Evolutionary conservation across 2,888 invertebrate genomes (phyloP).

Genomic region (Macrophya alboannulata): DNA sequence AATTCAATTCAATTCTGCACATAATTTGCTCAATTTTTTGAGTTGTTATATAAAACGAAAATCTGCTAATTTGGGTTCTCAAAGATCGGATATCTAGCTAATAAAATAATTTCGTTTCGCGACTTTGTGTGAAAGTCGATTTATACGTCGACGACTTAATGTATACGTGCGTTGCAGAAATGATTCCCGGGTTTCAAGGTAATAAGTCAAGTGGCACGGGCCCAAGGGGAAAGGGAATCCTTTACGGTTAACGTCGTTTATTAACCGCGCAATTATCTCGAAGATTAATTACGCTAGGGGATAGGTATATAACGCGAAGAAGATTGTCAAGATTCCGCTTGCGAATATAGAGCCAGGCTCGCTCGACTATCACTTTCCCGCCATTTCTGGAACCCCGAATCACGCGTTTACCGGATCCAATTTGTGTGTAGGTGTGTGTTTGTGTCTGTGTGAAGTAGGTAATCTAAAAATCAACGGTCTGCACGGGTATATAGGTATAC

Average conservation of each 20-base stretch:
- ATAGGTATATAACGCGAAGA: conserved; percentile 59
- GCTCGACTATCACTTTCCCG: not conserved
- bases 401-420: not conserved
- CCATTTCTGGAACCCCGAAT: not conserved
- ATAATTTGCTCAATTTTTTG: too few species aligned
- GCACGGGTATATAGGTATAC: not conserved
- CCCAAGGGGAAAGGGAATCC: conserved; percentile 48
- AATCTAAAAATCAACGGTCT: not conserved
- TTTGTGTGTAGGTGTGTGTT: too few species aligned
- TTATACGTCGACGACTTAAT: not conserved
- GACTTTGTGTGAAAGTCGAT: not conserved
- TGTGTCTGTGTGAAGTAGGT: too few species aligned
- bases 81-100: not conserved
- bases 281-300: conserved; percentile 69
- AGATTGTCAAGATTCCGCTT: conserved; percentile 34
- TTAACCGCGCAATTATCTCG: conserved; percentile 72
- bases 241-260: conserved; percentile 69
- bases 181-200: not conserved
- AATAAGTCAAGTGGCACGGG: conserved; percentile 18
- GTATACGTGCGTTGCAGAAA: not conserved
- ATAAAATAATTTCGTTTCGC: not conserved
- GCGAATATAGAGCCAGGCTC: not conserved
- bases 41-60: too few species aligned
- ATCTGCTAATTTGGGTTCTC: not conserved
- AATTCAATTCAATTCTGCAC: not conserved